These are phyloP conservation scores for Bothrops jararaca DNA, from an alignment of 2,113 vertebrate genomes.

Conservation along the genomic window DNA sequence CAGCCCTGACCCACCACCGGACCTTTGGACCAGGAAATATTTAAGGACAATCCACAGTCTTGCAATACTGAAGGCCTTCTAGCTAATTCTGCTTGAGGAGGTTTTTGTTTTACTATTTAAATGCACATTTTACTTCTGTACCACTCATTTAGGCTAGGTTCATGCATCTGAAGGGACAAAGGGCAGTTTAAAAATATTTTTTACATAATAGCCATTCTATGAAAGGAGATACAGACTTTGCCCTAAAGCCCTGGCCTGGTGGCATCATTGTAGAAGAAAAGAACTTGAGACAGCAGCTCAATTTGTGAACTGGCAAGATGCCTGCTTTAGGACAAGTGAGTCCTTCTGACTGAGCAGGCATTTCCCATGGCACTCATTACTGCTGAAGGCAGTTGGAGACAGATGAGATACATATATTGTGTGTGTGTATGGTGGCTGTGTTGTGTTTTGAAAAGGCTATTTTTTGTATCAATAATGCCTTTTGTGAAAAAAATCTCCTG, in stretches of 20 bases:
- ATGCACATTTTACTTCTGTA: background rate
- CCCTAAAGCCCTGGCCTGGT: background rate
- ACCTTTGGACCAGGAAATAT: background rate
- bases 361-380: background rate
- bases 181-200: background rate
- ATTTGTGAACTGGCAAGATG: background rate
- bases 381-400: background rate
- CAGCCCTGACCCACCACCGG: background rate
- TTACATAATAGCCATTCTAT: background rate
- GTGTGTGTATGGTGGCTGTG: background rate
- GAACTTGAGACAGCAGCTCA: background rate
- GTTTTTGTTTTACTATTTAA: background rate
- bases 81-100: background rate
- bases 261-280: background rate
- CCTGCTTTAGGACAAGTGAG: background rate
- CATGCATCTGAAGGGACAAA: background rate
- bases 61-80: background rate
- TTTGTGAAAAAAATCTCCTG: background rate
- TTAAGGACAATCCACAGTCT: background rate
- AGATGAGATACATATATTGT: background rate
- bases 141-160: background rate
- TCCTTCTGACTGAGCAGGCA: background rate
- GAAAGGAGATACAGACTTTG: background rate
- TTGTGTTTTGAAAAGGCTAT: background rate
- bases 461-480: slow-evolving; percentile 1